Conservation (phyloP, 2,888 invertebrate species). For the Drosophila barbarae region DNA sequence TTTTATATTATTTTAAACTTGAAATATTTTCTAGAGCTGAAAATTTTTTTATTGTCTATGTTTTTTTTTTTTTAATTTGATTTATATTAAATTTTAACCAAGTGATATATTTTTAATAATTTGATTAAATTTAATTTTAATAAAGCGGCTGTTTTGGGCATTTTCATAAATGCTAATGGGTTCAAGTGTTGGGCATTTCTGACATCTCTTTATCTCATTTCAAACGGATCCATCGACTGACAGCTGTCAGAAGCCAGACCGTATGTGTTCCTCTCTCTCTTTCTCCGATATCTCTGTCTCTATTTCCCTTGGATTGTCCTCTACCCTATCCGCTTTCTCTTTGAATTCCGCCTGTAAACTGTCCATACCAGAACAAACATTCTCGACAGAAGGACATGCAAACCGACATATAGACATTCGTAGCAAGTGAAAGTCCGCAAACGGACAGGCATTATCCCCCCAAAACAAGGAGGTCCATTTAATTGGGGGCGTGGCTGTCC, state of each 20-base stretch:
- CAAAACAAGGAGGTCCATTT: conserved; percentile 12
- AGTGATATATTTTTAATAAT: not conserved
- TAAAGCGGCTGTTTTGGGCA: not conserved
- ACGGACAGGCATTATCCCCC: not conserved
- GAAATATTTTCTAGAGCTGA: too few relatives aligned
- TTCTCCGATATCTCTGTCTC: not conserved
- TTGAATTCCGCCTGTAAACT: not conserved
- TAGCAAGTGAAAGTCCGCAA: conserved; percentile 23
- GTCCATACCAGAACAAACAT: conserved; percentile 27
- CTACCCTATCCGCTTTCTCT: not conserved
- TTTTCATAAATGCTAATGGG: conserved; percentile 7
- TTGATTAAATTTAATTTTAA: not conserved
- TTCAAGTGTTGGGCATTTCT: not conserved
- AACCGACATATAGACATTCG: conserved; percentile 22
- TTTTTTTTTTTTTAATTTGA: not conserved
- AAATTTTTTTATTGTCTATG: not conserved
- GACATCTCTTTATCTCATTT: conserved; percentile 1
- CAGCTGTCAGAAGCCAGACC: conserved; percentile 25
- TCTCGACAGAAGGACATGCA: conserved; percentile 11
- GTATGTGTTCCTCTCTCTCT: not conserved
- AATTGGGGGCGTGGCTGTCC: conserved; percentile 31
- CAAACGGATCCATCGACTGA: conserved; percentile 18
- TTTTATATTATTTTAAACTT: not conserved
- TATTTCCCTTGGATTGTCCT: not conserved
- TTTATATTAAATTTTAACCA: not conserved